Evolutionary conservation across 2,113 vertebrate genomes (phyloP).

Genomic region (Halcyon senegalensis): DNA sequence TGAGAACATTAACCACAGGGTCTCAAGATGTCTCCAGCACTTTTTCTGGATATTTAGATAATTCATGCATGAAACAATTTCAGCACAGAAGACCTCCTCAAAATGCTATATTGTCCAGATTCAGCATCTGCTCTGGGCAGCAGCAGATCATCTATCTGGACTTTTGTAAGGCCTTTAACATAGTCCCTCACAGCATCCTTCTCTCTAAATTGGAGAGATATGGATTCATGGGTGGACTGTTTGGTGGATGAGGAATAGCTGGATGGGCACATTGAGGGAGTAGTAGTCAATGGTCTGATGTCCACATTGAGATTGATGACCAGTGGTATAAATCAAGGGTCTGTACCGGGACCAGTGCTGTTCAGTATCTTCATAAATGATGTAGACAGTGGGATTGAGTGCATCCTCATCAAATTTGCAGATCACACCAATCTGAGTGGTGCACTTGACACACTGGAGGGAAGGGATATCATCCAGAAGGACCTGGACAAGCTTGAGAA

Average conservation of each 20-base stretch:
- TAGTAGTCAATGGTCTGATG: neutral
- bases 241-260: too few relatives aligned
- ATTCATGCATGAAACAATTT: neutral
- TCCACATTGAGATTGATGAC: neutral
- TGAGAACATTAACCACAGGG: neutral
- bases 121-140: neutral
- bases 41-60: neutral
- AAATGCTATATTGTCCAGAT: neutral
- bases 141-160: neutral
- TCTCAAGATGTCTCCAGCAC: neutral
- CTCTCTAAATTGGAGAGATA: neutral
- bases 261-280: neutral
- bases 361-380: neutral
- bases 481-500: neutral
- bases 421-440: too few relatives aligned
- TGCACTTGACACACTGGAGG: neutral
- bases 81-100: neutral
- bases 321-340: neutral
- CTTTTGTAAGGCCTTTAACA: neutral
- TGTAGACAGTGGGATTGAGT: accelerated
- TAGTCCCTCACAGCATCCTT: neutral
- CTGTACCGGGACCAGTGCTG: too few relatives aligned
- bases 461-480: neutral
- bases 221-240: too few relatives aligned
- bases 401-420: neutral